A percentile compares a stretch with the other conserved stretches of the same genome.
Evolutionary conservation across 2,888 invertebrate species (phyloP).

Genomic region (Lomographa bimaculata): DNA sequence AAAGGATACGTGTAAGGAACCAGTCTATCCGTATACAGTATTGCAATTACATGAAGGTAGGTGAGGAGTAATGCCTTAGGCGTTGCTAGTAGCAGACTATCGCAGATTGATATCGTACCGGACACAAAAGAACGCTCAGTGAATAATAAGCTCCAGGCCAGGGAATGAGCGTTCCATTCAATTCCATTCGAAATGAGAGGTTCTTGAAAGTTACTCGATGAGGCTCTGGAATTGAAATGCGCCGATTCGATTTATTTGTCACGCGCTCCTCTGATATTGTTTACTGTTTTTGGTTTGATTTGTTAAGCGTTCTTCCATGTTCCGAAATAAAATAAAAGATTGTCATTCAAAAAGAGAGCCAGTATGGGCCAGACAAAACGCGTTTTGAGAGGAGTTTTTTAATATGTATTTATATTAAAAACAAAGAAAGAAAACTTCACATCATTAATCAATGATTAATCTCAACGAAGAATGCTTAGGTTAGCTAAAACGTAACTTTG

Average conservation of each 20-base stretch:
- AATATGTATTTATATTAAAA: too few species aligned
- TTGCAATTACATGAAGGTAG: constrained; percentile 66
- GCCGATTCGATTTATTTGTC: constrained; percentile 19
- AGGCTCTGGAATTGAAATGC: constrained; percentile 21
- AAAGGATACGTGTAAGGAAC: constrained; percentile 51
- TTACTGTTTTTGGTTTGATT: constrained; percentile 18
- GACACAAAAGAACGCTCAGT: constrained; percentile 71
- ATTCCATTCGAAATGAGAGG: constrained; percentile 28
- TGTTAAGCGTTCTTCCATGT: too few species aligned
- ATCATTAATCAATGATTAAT: too few species aligned
- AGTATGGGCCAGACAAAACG: too few species aligned
- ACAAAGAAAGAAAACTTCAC: too few species aligned
- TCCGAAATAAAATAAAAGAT: too few species aligned
- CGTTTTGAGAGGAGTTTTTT: too few species aligned
- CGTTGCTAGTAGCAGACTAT: constrained; percentile 59
- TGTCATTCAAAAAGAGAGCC: too few species aligned
- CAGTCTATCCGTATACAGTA: constrained; percentile 64
- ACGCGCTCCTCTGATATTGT: constrained; percentile 18
- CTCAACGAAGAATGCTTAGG: too few species aligned
- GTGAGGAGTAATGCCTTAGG: constrained; percentile 62
- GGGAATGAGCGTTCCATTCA: constrained; percentile 32
- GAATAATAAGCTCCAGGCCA: constrained; percentile 66
- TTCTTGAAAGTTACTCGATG: constrained; percentile 29
- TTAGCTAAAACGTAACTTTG: too few species aligned
- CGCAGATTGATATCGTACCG: constrained; percentile 73